Conservation (phyloP, 2,797 vertebrate species). For the Ceyx erithaca region DNA sequence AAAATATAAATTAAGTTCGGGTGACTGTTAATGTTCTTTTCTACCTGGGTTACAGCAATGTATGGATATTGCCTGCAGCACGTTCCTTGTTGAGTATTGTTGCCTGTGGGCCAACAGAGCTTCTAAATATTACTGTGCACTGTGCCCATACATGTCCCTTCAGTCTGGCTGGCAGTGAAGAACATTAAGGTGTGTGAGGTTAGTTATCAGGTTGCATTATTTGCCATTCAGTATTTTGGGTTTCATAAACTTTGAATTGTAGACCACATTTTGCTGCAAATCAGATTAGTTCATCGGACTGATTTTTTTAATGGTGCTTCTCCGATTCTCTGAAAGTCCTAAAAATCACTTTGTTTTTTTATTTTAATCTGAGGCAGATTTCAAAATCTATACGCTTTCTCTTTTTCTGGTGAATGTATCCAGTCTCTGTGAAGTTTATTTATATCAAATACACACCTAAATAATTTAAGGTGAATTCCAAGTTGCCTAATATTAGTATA, state of each 20-base stretch:
- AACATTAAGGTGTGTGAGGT: background rate
- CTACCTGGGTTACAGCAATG: background rate
- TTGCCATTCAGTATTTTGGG: background rate
- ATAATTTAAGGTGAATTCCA: slow-evolving; percentile 31
- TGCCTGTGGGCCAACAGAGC: slow-evolving; percentile 25
- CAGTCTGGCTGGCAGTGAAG: background rate
- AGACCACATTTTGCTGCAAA: background rate
- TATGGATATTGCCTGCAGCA: background rate
- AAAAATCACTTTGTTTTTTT: background rate
- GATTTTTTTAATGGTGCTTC: background rate
- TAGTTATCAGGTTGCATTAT: background rate
- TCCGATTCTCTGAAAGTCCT: background rate
- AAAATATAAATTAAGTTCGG: slow-evolving; percentile 10
- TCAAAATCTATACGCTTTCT: background rate
- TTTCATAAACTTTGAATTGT: background rate
- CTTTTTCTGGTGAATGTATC: background rate
- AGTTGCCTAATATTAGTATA: background rate
- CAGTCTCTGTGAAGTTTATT: slow-evolving; percentile 39
- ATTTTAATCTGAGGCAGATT: background rate
- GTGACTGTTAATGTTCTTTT: background rate
- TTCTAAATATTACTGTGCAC: background rate
- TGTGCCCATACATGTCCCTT: background rate
- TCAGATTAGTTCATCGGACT: background rate
- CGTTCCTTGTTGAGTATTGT: background rate
- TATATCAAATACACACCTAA: background rate